A percentile compares a stretch with the other conserved stretches of the same genome.
Evolutionary conservation across 2,888 invertebrate genomes (phyloP).

Genomic region (Mythimna albipuncta): DNA sequence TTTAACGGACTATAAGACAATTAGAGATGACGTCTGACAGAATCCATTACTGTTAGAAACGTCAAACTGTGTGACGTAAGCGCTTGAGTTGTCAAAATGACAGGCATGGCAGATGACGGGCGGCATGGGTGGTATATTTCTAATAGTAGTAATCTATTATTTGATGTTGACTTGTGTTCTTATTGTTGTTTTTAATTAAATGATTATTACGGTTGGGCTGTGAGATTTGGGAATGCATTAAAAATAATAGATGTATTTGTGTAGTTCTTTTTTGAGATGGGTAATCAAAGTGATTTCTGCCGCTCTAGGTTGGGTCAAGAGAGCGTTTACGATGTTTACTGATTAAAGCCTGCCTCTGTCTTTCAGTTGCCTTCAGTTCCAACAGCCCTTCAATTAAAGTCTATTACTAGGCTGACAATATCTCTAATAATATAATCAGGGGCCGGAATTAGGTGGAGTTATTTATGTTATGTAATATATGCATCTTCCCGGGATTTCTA

Average conservation of each 20-base stretch:
- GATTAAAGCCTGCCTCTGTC: too few species aligned
- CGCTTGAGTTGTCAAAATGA: slow-evolving; percentile 74
- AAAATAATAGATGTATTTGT: background rate
- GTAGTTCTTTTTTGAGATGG: background rate
- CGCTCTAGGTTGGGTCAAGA: too few species aligned
- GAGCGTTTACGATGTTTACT: too few species aligned
- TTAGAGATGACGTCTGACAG: slow-evolving; percentile 44
- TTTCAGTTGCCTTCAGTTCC: too few species aligned
- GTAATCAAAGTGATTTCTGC: too few species aligned
- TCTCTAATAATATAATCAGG: background rate
- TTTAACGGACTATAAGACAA: slow-evolving; percentile 36
- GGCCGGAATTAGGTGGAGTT: too few species aligned
- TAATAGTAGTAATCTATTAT: slow-evolving; percentile 43
- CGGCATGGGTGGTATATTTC: slow-evolving; percentile 70
- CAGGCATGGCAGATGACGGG: slow-evolving; percentile 51
- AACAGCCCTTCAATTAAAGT: too few species aligned
- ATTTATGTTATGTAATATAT: too few species aligned
- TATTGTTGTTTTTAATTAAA: slow-evolving; percentile 34
- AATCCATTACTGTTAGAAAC: slow-evolving; percentile 54
- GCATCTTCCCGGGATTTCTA: too few species aligned
- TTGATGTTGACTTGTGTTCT: slow-evolving; percentile 46
- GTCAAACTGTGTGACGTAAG: slow-evolving; percentile 66
- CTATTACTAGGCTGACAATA: background rate
- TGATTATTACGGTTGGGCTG: background rate
- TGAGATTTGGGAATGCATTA: slow-evolving; percentile 7